Evolutionary conservation across 2,113 vertebrate genomes (phyloP), one percentile per base, ranked within the genome.

Genomic region (Brevimyrus niger): DNA sequence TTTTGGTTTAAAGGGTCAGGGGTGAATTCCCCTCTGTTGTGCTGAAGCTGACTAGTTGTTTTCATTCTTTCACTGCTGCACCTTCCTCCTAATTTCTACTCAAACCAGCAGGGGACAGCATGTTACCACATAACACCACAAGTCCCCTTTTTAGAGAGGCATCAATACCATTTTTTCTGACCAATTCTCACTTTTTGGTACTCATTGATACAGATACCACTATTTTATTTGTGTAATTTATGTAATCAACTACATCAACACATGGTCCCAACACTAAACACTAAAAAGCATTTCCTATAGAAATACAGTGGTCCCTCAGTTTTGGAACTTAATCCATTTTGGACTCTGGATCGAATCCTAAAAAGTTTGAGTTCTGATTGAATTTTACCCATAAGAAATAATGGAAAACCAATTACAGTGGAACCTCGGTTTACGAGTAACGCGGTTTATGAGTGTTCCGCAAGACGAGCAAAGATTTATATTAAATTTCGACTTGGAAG

Each of bases 101-200:
- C 31, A 76, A 87, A 73, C 55, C 89, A 86, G 89, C 83, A 89
- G 89, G 83, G 46, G 83, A 58, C 44, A 73, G 89, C 84, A 86
- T 73, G 27, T 19, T 4, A 73, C 80, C 47, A 76, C 42, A 76
- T 17, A 83, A 11, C 53, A 21, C 80, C 80, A 19, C 38, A 23
- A 44, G 44, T 23, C n/a, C 27, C n/a, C 61, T 27, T 65, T 27
- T 65, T 65, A 65, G 61, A n/a, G 61, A 27, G 23, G 61, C 9
- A 65, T 11, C 23, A 65, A 65, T 65, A 65, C 23, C 23, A 61
- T 27, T 65, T 65, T 65, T 65, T 65, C n/a, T 27, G 61, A 65
- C 3, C 8, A 65, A 27, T 65, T n/a, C 58, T 65, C n/a, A n/a
- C n/a, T 65, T 65, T 27, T 65, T 65, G 58, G n/a, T 27, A 65